phyloP scores from a whole-genome alignment of 2,113 vertebrate genomes.

The Calyptomena viridis region DNA sequence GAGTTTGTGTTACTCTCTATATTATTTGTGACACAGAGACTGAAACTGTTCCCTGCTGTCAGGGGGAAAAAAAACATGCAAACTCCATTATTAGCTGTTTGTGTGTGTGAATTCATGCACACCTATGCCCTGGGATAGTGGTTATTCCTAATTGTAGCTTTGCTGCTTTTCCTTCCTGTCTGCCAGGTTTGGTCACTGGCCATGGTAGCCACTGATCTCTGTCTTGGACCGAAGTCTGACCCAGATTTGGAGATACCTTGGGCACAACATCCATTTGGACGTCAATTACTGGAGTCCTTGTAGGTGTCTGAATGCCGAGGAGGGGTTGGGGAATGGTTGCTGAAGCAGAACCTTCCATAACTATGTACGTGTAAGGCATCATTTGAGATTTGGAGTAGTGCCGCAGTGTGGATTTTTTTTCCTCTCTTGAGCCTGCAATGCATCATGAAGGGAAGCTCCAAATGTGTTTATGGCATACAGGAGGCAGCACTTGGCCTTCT shows the following conservation, averaged over 20 bases:
- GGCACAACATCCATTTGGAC: constrained; percentile 96
- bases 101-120: not conserved
- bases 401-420: not conserved
- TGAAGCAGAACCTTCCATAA: not conserved
- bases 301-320: constrained; percentile 71
- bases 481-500: not conserved
- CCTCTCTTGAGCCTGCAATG: not conserved
- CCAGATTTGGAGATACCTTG: constrained; percentile 94
- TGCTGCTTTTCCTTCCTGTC: constrained; percentile 23
- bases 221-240: constrained; percentile 90
- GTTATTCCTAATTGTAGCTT: constrained; percentile 33
- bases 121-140: not conserved
- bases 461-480: not conserved
- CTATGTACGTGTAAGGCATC: not conserved
- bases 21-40: not conserved
- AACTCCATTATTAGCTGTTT: constrained; percentile 15
- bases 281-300: constrained; percentile 93
- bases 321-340: not conserved
- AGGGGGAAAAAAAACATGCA: not conserved
- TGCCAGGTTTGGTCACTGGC: constrained; percentile 94
- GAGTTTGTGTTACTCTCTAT: not conserved
- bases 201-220: constrained; percentile 87
- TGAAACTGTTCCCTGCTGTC: not conserved
- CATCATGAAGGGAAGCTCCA: not conserved
- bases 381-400: not conserved